Conservation (phyloP, 2,797 vertebrate genomes). For the Crax fasciolata region DNA sequence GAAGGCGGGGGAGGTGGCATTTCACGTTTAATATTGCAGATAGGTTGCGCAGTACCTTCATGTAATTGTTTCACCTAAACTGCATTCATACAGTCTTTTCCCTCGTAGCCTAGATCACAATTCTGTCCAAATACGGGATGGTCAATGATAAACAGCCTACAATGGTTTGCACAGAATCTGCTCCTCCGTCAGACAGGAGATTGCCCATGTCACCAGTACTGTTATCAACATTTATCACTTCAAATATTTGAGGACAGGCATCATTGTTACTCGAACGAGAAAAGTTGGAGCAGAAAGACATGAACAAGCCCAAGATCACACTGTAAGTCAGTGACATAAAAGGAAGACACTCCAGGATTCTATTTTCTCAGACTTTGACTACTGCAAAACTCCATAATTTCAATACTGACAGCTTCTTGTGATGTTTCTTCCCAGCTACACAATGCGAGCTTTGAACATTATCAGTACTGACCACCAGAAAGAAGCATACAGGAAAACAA, state of each 20-base stretch:
- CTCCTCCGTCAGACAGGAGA: not conserved
- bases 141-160: not conserved
- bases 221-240: not conserved
- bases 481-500: not conserved
- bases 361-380: not conserved
- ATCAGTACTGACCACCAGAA: not conserved
- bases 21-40: not conserved
- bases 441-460: not conserved
- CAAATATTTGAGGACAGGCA: not conserved
- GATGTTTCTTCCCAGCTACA: not conserved
- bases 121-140: conserved; percentile 10
- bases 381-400: not conserved
- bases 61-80: conserved; percentile 14
- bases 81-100: conserved; percentile 6
- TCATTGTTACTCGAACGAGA: not conserved
- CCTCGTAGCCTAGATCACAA: conserved; percentile 55
- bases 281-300: not conserved
- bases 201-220: not conserved
- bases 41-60: not conserved
- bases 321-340: not conserved
- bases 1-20: not conserved
- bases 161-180: not conserved
- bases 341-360: not conserved
- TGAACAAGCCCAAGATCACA: not conserved
- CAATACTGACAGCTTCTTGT: not conserved